These are phyloP conservation scores for Agonopterix heracliana DNA, from an alignment of 2,888 invertebrate species.

Conservation along the genomic window DNA sequence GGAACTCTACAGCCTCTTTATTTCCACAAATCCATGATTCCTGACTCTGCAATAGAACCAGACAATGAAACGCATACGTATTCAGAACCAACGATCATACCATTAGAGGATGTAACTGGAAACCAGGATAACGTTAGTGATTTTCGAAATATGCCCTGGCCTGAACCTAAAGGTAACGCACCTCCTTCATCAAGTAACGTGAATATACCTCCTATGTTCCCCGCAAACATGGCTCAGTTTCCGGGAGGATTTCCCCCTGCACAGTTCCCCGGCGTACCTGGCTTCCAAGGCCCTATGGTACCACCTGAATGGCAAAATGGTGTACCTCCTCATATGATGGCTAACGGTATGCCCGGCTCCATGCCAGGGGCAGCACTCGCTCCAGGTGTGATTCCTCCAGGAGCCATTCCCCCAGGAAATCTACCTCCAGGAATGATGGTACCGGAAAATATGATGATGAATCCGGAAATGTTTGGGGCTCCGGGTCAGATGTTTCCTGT, in stretches of 20 bases:
- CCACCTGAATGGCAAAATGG: slow-evolving; percentile 60
- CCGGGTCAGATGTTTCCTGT: slow-evolving; percentile 52
- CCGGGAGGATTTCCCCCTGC: slow-evolving; percentile 62
- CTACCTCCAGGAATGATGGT: slow-evolving; percentile 57
- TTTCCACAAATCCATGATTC: slow-evolving; percentile 88
- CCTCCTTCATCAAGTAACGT: slow-evolving; percentile 49
- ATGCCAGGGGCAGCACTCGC: slow-evolving; percentile 45
- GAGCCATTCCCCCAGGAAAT: slow-evolving; percentile 41
- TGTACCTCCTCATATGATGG: slow-evolving; percentile 51
- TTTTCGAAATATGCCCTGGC: slow-evolving; percentile 86
- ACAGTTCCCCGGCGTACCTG: slow-evolving; percentile 60
- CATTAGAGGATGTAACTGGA: slow-evolving; percentile 91
- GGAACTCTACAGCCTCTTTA: slow-evolving; percentile 88
- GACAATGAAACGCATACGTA: slow-evolving; percentile 87
- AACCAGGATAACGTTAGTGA: slow-evolving; percentile 88
- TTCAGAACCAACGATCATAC: slow-evolving; percentile 88
- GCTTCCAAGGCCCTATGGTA: slow-evolving; percentile 58
- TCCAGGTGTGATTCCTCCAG: slow-evolving; percentile 50
- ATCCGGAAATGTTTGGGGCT: slow-evolving; percentile 57
- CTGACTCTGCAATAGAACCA: slow-evolving; percentile 91
- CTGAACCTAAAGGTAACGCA: slow-evolving; percentile 84
- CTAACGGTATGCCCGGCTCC: slow-evolving; percentile 50
- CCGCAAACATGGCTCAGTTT: slow-evolving; percentile 61
- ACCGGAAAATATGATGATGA: slow-evolving; percentile 68
- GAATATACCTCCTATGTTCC: slow-evolving; percentile 64